Evolutionary conservation across 2,113 vertebrate genomes (phyloP), one percentile per base, ranked within the genome.

Genomic region (Xerus inauris): DNA sequence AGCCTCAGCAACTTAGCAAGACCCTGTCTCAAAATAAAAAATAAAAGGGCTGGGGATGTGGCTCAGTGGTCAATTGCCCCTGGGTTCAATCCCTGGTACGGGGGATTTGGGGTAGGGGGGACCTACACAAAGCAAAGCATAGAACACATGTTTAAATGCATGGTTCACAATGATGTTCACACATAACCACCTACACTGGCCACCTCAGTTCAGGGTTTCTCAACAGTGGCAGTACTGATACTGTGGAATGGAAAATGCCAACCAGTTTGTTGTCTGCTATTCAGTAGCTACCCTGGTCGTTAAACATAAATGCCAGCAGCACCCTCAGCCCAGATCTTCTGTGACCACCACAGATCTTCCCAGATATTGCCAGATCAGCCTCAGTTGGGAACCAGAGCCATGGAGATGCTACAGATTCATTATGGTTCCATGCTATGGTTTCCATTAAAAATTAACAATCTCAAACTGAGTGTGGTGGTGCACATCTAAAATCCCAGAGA

Each of bases 151-250:
- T 51, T 42, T 69, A 75, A 64, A 57, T 85, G 7, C 32, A 22
- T 35, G 22, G 35, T 20, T 79, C 47, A 30, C 4, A 12, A 45
- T 49, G 30, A 83, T 35, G 76, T 22, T 59, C 65, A 76, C 51
- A 62, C 80, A 28, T 16, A 67, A 35, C 3, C 12, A 57, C 3
- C 0, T 9, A 4, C 9, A 8, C 0, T n/a, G 42, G 22, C 20
- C 22, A 59, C 22, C 32, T 64, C 8, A 38, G 65, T 0, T 2
- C 3, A 47, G 26, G 9, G 8, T 38, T 49, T 62, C 59, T 71
- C 69, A 77, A 22, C 17, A 76, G 47, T 3, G 20, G 38, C 88
- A 38, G 26, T 32, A 16, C 13, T 3, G 2, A 3, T 57, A 28
- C 14, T 59, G 19, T 24, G 40, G 49, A 64, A 24, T 28, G 2